Percentiles rank a stretch among this genome's conserved stretches.
phyloP scores from a whole-genome alignment of 2,113 vertebrate species.

The Larimichthys crocea region DNA sequence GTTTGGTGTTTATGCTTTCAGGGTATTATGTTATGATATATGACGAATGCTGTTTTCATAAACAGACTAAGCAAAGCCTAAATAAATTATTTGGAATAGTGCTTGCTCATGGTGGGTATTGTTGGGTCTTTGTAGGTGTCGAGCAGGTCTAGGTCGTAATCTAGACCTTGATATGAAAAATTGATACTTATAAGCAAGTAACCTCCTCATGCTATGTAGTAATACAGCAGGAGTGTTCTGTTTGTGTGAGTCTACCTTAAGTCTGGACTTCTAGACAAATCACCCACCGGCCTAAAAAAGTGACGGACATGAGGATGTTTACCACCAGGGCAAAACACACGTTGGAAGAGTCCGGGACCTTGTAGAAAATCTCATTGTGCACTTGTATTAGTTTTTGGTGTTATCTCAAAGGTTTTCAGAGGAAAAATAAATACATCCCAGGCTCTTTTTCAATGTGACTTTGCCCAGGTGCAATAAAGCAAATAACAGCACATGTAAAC shows the following conservation, averaged over 20 bases:
- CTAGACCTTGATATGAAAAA: too few species aligned
- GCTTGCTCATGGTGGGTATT: too few species aligned
- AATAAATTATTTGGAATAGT: neutral
- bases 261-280: constrained; percentile 49
- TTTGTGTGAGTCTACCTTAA: neutral
- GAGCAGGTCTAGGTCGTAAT: too few species aligned
- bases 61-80: neutral
- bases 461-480: constrained; percentile 1
- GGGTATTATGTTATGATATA: constrained; percentile 1
- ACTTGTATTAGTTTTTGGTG: constrained; percentile 54
- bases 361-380: constrained; percentile 51
- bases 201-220: neutral
- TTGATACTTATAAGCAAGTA: too few species aligned
- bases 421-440: constrained; percentile 7
- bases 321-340: neutral
- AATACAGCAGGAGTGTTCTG: neutral
- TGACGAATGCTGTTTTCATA: neutral
- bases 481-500: constrained; percentile 67
- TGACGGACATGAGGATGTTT: neutral
- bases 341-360: neutral
- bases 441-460: neutral
- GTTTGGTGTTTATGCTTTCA: neutral
- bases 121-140: too few species aligned
- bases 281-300: constrained; percentile 26
- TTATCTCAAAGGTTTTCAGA: constrained; percentile 25